A percentile compares a stretch with the other conserved stretches of the same genome.
phyloP scores from a whole-genome alignment of 2,797 vertebrate species.

The Centropyge bicolor region DNA sequence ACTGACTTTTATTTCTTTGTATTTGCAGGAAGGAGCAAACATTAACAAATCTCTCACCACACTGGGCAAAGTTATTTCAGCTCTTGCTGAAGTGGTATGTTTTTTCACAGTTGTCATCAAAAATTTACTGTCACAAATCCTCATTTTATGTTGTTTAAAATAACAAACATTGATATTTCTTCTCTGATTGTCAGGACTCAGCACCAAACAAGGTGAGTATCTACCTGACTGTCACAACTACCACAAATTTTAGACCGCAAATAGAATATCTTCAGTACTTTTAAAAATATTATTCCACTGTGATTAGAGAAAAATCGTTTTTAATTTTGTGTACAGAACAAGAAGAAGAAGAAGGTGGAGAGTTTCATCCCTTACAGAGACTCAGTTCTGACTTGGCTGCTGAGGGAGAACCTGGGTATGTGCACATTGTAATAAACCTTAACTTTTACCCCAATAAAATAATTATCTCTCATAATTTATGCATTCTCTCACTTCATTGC shows the following conservation, averaged over 20 bases:
- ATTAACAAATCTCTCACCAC: constrained; percentile 99
- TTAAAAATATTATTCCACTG: neutral
- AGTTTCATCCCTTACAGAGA: constrained; percentile 96
- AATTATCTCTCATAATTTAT: neutral
- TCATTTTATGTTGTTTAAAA: neutral
- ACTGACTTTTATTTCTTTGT: constrained; percentile 8
- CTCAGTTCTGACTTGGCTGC: constrained; percentile 97
- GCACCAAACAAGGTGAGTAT: constrained; percentile 93
- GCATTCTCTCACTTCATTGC: neutral
- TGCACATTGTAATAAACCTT: neutral
- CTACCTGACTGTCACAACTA: too few species aligned
- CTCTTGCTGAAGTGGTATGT: constrained; percentile 93
- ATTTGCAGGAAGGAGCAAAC: constrained; percentile 94
- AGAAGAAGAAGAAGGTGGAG: constrained; percentile 99
- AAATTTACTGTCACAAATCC: neutral
- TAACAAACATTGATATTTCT: constrained; percentile 35
- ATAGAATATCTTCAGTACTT: neutral
- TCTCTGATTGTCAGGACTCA: constrained; percentile 87
- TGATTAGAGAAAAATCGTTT: neutral
- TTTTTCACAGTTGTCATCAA: neutral
- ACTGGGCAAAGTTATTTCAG: constrained; percentile 97
- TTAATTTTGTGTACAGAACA: constrained; percentile 87
- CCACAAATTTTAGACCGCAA: neutral
- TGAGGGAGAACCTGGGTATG: constrained; percentile 97
- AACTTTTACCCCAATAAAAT: neutral